These are phyloP conservation scores for Fabriciana adippe DNA, from an alignment of 2,888 invertebrate genomes.

Conservation along the genomic window DNA sequence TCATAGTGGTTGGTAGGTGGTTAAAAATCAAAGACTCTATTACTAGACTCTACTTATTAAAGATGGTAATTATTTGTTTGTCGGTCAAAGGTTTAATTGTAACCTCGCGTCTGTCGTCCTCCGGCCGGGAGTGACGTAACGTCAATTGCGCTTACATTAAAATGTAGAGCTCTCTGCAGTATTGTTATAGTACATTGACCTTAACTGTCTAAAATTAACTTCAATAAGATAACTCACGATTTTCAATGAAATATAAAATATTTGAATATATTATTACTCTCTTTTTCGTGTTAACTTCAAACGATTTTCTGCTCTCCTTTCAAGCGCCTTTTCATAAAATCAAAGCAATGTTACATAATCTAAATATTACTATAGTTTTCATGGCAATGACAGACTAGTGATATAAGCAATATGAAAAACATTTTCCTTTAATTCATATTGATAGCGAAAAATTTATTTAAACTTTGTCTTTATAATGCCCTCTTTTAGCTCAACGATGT, in stretches of 20 bases:
- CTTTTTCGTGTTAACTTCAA: too few species aligned
- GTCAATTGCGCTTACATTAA: conserved; percentile 23
- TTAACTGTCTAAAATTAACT: not conserved
- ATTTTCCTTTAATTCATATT: not conserved
- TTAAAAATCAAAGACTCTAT: too few species aligned
- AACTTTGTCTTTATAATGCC: conserved; percentile 12
- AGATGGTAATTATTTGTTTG: not conserved
- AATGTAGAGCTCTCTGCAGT: conserved; percentile 20
- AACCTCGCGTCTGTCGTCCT: conserved; percentile 7
- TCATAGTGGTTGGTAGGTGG: too few species aligned
- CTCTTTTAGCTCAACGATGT: conserved; percentile 13
- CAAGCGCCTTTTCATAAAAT: conserved; percentile 12
- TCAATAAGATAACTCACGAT: not conserved
- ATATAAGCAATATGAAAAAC: not conserved
- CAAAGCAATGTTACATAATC: conserved; percentile 11
- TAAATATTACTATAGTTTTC: conserved; percentile 6
- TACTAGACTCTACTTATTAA: too few species aligned
- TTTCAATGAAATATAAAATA: not conserved
- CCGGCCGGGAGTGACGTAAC: conserved; percentile 25
- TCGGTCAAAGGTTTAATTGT: not conserved
- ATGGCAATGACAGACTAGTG: not conserved
- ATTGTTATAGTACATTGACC: conserved; percentile 13
- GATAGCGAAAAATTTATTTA: conserved; percentile 4
- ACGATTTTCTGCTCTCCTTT: not conserved
- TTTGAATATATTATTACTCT: too few species aligned